Base-by-base conservation (phyloP, 1,140 invertebrate genomes). In the Plodia interpunctella region DNA sequence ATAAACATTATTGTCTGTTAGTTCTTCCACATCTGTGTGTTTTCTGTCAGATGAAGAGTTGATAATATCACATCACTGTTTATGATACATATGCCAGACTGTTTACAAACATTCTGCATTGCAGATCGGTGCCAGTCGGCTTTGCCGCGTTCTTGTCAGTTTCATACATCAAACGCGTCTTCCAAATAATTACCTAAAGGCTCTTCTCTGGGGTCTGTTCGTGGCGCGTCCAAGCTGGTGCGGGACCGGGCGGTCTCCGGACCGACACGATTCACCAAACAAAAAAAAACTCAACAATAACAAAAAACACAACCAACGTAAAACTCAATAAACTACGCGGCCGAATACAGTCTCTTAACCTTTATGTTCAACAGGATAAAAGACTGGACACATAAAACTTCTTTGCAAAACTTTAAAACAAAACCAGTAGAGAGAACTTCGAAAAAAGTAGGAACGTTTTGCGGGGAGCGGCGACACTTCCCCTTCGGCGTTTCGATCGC, bases 281-380 rank as follows among this genome's bases (percentile, higher is more conserved):
- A 83, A 88, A 88, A 88, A 88, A 80, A 87, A 88, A 87, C 82
- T 86, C 72, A 88, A 87, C 83, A 88, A 87, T 84, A 88, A 87
- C 83, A 87, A 83, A 88, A 88, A 88, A 83, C 74, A 76, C 82
- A 88, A 83, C 74, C 76, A 83, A 88, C 83, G 81, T 76, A 80
- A 74, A 88, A 85, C 81, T 80, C 60, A 76, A 75, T 74, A 76
- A 87, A 86, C 79, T 77, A 77, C 80, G 83, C 81, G 69, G 76
- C 58, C 69, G 70, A 76, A 66, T 70, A 70, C 72, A 77, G 81
- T 81, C 78, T 78, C 63, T 74, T 76, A 81, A 78, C 76, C 68
- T 76, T 78, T 61, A 59, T 79, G 80, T 86, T 78, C 78, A 66
- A 66, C 69, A 69, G 72, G 68, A 86, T 80, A 76, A 83, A 73